Evolutionary conservation across 2,113 vertebrate species (phyloP).

Genomic region (Microtus ochrogaster): DNA sequence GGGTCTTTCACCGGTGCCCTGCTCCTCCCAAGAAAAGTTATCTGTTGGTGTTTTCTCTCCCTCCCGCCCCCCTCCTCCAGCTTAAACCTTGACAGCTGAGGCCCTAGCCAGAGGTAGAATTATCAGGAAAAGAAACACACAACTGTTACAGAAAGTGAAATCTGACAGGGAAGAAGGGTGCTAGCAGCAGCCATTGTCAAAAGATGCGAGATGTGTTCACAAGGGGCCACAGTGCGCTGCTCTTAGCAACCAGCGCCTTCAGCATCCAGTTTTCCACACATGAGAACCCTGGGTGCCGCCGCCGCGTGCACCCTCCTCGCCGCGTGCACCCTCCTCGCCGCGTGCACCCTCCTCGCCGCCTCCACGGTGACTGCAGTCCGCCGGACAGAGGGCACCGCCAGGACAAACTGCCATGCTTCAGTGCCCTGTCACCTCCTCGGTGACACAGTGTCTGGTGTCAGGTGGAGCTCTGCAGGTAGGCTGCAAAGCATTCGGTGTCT

Average conservation of each 20-base stretch:
- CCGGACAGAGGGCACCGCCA: not conserved
- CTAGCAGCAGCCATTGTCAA: not conserved
- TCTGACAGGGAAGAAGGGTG: not conserved
- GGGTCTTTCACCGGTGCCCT: conserved; percentile 23
- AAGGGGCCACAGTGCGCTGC: accelerated
- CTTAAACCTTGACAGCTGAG: not conserved
- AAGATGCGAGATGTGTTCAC: not conserved
- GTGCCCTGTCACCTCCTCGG: accelerated
- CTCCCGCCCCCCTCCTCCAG: not conserved
- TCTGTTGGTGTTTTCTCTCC: not conserved
- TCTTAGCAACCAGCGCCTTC: accelerated
- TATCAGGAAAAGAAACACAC: not conserved
- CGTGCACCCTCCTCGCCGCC: not conserved
- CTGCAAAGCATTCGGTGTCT: accelerated
- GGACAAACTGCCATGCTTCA: accelerated
- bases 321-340: too few relatives aligned
- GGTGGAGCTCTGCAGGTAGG: not conserved
- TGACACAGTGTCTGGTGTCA: not conserved
- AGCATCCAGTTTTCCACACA: accelerated
- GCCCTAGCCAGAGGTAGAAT: not conserved
- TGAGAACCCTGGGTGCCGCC: not conserved
- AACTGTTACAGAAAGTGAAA: not conserved
- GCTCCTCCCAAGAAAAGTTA: not conserved
- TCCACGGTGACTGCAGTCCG: not conserved
- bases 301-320: not conserved